phyloP scores from a whole-genome alignment of 2,113 vertebrate species.

The Hemicordylus capensis region DNA sequence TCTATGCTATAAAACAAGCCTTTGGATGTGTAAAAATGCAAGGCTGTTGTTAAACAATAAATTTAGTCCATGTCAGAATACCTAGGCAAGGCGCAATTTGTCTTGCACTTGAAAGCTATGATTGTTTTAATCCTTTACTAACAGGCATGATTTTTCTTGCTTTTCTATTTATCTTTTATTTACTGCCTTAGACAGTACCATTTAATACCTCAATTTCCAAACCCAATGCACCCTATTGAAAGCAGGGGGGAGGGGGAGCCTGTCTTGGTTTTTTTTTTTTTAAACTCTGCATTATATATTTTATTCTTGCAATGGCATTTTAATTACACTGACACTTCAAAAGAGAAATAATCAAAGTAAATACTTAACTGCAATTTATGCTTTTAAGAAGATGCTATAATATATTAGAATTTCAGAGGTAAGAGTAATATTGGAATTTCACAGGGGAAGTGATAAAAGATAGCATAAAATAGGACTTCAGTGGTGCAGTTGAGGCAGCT shows the following conservation, averaged over 20 bases:
- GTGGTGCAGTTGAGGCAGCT: no score
- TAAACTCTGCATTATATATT: background rate
- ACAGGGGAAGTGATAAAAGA: background rate
- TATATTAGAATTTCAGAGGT: background rate
- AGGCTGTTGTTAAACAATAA: constrained; percentile 55
- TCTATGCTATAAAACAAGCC: constrained; percentile 39
- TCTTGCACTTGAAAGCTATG: constrained; percentile 48
- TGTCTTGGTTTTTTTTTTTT: background rate
- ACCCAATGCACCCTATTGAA: background rate
- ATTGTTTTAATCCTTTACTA: constrained; percentile 40
- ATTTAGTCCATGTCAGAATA: constrained; percentile 51
- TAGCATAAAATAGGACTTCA: background rate
- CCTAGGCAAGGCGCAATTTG: constrained; percentile 34
- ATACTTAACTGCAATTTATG: background rate
- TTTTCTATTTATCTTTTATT: constrained; percentile 37
- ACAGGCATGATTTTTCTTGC: constrained; percentile 37
- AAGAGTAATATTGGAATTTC: background rate
- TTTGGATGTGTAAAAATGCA: constrained; percentile 48
- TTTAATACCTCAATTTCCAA: constrained; percentile 30
- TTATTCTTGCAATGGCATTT: background rate
- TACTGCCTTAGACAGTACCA: constrained; percentile 10
- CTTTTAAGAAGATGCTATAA: background rate
- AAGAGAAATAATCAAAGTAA: constrained; percentile 22
- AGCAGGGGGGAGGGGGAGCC: background rate
- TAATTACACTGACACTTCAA: constrained; percentile 11